phyloP scores from a whole-genome alignment of 2,113 vertebrate genomes.

The Syrmaticus mikado region DNA sequence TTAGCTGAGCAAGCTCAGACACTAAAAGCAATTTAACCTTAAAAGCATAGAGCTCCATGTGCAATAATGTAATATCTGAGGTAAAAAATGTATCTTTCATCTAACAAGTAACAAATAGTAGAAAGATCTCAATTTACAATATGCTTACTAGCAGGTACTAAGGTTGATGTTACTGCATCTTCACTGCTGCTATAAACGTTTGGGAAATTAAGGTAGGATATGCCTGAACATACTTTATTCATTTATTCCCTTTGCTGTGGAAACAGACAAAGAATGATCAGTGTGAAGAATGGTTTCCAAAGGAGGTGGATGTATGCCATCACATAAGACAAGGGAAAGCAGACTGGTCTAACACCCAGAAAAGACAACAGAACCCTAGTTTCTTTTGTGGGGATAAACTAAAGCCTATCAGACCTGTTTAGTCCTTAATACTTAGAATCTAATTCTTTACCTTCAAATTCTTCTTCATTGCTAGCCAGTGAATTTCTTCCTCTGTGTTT shows the following conservation, averaged over 20 bases:
- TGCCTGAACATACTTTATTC: neutral
- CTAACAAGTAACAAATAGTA: neutral
- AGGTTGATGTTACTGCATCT: neutral
- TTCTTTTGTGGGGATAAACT: neutral
- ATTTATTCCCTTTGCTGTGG: neutral
- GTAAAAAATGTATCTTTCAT: neutral
- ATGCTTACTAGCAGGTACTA: neutral
- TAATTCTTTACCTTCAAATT: constrained; percentile 14
- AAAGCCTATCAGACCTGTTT: neutral
- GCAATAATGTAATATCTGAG: neutral
- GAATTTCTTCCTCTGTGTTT: constrained; percentile 10
- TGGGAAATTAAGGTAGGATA: neutral
- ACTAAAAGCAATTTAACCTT: neutral
- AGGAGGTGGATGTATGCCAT: neutral
- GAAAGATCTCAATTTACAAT: neutral
- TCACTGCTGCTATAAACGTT: neutral
- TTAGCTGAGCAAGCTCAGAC: neutral
- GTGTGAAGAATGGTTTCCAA: neutral
- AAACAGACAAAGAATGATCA: neutral
- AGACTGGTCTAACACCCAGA: neutral
- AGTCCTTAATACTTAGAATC: neutral
- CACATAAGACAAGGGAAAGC: neutral
- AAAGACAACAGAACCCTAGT: neutral
- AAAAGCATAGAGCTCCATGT: neutral
- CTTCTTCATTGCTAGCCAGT: neutral